Evolutionary conservation across 2,113 vertebrate genomes (phyloP), one percentile per base, ranked within the genome.

Genomic region (Alligator mississippiensis): DNA sequence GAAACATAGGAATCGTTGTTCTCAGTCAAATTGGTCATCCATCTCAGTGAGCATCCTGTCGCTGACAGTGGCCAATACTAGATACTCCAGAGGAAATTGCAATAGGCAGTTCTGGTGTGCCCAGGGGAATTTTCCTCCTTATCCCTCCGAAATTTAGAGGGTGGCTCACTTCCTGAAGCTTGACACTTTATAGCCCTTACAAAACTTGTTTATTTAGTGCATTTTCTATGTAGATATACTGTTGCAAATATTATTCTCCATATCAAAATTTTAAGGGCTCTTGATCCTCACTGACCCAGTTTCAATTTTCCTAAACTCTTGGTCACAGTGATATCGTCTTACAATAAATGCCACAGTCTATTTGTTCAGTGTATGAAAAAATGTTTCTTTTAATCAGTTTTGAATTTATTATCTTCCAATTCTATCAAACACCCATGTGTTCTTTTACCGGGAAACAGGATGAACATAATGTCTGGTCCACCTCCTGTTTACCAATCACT

Each of bases 1-100:
- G 13, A 30, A 24, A 68, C 3, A 47, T 11, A 57, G 62, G 47
- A 12, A 55, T 47, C 0, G 0, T 9, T 61, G n/a, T 54, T 61
- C n/a, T 83, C 77, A 38, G 63, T 59, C 70, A 78, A 59, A 10
- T 24, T 14, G n/a, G 9, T 72, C 30, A 11, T 88, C 66, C 72
- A 85, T 72, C 28, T 80, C 34, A 3, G 47, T n/a, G 80, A 27
- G 6, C 64, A 62, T 80, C 82, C 30, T 28, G 68, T 70, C 30
- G 30, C 1, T 57, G 55, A 74, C 59, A 28, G 10, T 10, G 6
- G 19, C 17, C 59, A 7, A 14, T 60, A 30, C 62, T 74, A 16
- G 2, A 5, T 7, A 22, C 15, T 38, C n/a, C 62, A 28, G 34
- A 64, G 28, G 76, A 89, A 25, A 60, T n/a, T 85, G 77, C n/a